A percentile compares a stretch with the other conserved stretches of the same genome.
Conservation (phyloP, 2,797 vertebrate species). For the Halcyon smyrnensis region DNA sequence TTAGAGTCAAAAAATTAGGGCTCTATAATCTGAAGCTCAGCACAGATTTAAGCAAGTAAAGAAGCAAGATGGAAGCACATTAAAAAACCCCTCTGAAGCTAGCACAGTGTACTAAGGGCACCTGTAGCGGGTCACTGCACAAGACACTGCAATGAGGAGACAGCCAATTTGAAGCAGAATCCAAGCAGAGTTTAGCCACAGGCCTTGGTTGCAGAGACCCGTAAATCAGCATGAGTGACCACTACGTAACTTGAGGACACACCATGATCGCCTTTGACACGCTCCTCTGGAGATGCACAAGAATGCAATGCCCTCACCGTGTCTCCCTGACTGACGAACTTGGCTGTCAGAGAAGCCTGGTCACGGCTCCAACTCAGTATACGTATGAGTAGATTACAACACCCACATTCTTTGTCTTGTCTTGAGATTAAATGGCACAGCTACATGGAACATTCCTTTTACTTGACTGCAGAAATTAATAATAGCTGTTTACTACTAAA, state of each 20-base stretch:
- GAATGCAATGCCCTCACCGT: background rate
- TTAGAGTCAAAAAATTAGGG: background rate
- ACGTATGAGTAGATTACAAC: background rate
- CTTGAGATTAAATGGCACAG: background rate
- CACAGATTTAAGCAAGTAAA: background rate
- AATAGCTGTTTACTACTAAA: background rate
- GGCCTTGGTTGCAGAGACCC: background rate
- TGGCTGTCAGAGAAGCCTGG: background rate
- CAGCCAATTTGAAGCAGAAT: background rate
- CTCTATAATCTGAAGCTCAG: background rate
- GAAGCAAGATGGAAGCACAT: background rate
- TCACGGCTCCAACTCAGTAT: background rate
- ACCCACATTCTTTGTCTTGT: background rate
- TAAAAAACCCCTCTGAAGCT: fast-evolving
- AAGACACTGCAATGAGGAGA: background rate
- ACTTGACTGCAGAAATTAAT: background rate
- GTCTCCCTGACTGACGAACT: background rate
- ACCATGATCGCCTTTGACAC: background rate
- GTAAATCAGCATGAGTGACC: too few species aligned
- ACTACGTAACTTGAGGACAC: background rate
- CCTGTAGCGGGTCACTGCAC: background rate
- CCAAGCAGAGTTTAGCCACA: background rate
- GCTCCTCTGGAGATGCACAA: background rate
- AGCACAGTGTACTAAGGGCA: background rate
- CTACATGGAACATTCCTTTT: background rate